Conservation (phyloP, 2,797 vertebrate genomes). For the Oophaga sylvatica region DNA sequence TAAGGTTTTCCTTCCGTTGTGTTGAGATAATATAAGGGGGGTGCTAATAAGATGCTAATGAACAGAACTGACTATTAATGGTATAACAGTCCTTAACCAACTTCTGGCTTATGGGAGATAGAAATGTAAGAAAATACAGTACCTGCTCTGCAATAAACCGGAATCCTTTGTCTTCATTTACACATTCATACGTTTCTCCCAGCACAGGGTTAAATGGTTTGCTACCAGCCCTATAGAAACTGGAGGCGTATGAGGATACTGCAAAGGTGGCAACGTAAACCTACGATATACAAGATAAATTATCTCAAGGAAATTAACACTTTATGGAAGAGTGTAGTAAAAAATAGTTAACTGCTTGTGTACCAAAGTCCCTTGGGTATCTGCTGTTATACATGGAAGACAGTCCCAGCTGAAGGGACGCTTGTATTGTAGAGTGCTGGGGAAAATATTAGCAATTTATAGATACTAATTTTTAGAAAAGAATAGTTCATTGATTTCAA, state of each 20-base stretch:
- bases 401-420: too few species aligned
- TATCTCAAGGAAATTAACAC: background rate
- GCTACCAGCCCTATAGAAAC: constrained; percentile 92
- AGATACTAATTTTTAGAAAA: too few species aligned
- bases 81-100: background rate
- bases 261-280: constrained; percentile 94
- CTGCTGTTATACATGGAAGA: too few species aligned
- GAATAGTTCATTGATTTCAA: too few species aligned
- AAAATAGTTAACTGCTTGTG: background rate
- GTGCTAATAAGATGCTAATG: background rate
- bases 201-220: constrained; percentile 97
- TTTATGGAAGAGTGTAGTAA: background rate
- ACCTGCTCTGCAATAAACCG: constrained; percentile 89
- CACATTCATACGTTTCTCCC: constrained; percentile 94
- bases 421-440: too few species aligned
- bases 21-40: background rate
- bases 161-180: constrained; percentile 91
- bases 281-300: constrained; percentile 67
- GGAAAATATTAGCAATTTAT: too few species aligned
- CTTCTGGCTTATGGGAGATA: background rate
- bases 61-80: background rate
- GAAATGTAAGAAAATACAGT: background rate
- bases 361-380: background rate
- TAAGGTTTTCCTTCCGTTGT: background rate
- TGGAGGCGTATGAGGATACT: constrained; percentile 91